Evolutionary conservation across 2,113 vertebrate genomes (phyloP).

Genomic region (Salvelinus namaycush): DNA sequence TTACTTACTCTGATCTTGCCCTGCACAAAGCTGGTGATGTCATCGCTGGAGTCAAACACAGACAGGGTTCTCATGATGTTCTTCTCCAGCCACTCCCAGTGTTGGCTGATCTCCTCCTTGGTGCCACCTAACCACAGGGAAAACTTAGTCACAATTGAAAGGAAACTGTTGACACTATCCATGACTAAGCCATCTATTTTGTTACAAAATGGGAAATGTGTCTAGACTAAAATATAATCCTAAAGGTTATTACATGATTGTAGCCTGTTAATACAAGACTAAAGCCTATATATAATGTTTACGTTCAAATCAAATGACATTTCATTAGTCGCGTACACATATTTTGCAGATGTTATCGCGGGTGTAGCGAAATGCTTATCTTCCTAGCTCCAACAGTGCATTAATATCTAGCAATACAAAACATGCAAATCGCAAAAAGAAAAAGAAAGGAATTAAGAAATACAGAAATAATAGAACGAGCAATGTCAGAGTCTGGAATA

Average conservation of each 20-base stretch:
- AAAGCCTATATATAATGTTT: background rate
- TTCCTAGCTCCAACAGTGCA: no score
- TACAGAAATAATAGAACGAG: no score
- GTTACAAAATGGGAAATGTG: background rate
- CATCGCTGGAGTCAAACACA: constrained; percentile 95
- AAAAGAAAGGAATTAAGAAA: no score
- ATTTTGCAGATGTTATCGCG: no score
- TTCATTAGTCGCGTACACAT: no score
- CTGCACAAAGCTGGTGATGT: constrained; percentile 97
- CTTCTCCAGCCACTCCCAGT: constrained; percentile 95
- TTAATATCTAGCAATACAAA: no score
- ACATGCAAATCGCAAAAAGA: no score
- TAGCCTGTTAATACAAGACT: background rate
- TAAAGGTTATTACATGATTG: background rate
- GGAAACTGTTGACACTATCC: background rate
- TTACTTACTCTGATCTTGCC: constrained; percentile 92
- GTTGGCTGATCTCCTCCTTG: constrained; percentile 90
- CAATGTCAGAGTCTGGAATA: no score
- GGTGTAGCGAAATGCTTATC: no score
- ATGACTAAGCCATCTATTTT: background rate
- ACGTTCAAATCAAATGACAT: no score
- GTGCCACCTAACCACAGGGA: constrained; percentile 79
- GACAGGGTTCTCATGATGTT: constrained; percentile 95
- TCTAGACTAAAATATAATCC: background rate
- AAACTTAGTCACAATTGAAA: constrained; percentile 6